Percentiles rank a stretch among this genome's conserved stretches.
phyloP scores from a whole-genome alignment of 2,113 vertebrate species.

The Leucosticte australis region DNA sequence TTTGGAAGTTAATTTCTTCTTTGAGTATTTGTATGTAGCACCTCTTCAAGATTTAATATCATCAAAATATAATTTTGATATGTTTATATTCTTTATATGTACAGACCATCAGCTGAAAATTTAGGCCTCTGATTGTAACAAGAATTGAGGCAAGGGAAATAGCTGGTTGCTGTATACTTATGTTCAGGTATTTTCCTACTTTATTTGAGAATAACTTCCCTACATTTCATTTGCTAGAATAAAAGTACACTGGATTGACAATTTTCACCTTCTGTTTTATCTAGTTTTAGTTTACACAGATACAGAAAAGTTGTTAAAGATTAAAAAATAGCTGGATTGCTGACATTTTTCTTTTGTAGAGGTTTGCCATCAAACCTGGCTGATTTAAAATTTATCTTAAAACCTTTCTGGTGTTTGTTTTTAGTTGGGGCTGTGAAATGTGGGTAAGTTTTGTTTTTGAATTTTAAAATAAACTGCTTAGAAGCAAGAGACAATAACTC shows the following conservation, averaged over 20 bases:
- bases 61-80: background rate
- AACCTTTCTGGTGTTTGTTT: background rate
- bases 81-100: background rate
- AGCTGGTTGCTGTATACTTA: background rate
- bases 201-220: background rate
- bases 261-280: background rate
- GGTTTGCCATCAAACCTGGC: background rate
- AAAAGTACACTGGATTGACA: background rate
- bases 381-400: background rate
- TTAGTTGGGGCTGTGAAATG: background rate
- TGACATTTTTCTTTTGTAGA: background rate
- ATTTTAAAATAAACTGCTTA: background rate
- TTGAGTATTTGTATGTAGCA: background rate
- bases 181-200: background rate
- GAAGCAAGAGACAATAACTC: background rate
- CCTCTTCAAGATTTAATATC: background rate
- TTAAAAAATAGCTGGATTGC: background rate
- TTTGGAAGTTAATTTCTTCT: background rate
- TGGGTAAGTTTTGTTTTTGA: background rate
- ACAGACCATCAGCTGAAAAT: background rate
- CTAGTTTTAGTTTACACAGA: background rate
- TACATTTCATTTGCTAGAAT: background rate
- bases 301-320: background rate
- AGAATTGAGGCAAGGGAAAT: background rate
- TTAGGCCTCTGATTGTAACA: background rate